Evolutionary conservation across 1,140 invertebrate species (phyloP), one percentile per base, ranked within the genome.

Genomic region (Trypoxylus dichotomus): DNA sequence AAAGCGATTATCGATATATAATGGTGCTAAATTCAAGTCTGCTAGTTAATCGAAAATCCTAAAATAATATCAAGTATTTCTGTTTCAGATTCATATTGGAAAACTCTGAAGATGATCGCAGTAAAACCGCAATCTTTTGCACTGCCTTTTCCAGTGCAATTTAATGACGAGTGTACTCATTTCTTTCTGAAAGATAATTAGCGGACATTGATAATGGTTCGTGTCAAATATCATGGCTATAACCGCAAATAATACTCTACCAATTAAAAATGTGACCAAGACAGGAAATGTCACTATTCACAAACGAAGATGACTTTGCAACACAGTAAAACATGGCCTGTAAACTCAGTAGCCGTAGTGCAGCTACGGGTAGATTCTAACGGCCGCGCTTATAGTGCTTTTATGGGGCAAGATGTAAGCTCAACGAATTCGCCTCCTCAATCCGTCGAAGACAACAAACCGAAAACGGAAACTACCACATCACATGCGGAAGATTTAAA

Each of bases 281-380:
- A 19, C 19, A 54, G 47, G 47, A 27, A 27, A 68, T 29, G 27
- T 68, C 60, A 68, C 21, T 15, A 25, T 24, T 29, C 8, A 21
- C 24, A 27, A 68, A 68, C 60, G 11, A 68, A 68, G 1, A 68
- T 68, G 60, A 85, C 86, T 21, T 78, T 86, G 74, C 85, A 86
- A 82, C 85, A 86, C 79, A 86, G 85, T 80, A 86, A 86, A 80
- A 85, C 86, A 76, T 86, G 86, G 86, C 86, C 86, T 15, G 83
- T 85, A 25, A 83, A 77, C 75, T 83, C 83, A 37, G 80, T 86
- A 79, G 86, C 86, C 11, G 82, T 85, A 11, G 85, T 87, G 8
- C 85, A 87, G 75, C 76, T 87, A 63, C 81, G 83, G 21, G 83
- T 87, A 25, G 84, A 85, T 76, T 80, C 82, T 19, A 79, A 85